These are phyloP conservation scores for Oreohelix idahoensis DNA, from an alignment of 1,140 invertebrate genomes.

Conservation along the genomic window DNA sequence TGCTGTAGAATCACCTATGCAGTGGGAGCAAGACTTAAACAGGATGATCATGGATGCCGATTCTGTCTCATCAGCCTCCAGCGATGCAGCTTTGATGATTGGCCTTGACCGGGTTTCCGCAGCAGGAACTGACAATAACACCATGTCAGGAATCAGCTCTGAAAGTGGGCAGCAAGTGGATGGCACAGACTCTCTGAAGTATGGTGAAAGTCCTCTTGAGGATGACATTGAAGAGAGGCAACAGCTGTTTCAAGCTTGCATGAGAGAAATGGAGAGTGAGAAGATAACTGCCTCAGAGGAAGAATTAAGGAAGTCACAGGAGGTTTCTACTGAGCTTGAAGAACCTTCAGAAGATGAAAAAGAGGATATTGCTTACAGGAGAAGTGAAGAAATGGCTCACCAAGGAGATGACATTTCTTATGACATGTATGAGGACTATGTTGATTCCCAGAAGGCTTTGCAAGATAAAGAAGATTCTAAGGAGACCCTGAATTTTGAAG, in stretches of 20 bases:
- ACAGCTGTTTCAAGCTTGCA: not conserved
- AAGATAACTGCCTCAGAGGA: not conserved
- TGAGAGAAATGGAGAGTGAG: not conserved
- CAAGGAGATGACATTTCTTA: not conserved
- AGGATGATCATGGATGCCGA: slow-evolving; percentile 20
- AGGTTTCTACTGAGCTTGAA: not conserved
- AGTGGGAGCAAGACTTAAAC: slow-evolving; percentile 22
- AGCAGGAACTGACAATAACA: slow-evolving; percentile 47
- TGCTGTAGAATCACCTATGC: slow-evolving; percentile 35
- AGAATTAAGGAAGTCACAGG: not conserved
- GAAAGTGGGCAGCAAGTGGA: slow-evolving; percentile 33
- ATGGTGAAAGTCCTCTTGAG: slow-evolving; percentile 33
- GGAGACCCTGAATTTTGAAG: not conserved
- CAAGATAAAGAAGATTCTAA: not conserved
- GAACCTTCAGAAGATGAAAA: not conserved
- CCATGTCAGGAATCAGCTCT: slow-evolving; percentile 50
- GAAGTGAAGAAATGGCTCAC: not conserved
- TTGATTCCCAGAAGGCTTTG: not conserved
- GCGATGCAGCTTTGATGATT: slow-evolving; percentile 47
- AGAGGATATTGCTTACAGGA: not conserved
- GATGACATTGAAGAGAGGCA: slow-evolving; percentile 24
- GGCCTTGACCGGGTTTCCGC: slow-evolving; percentile 17
- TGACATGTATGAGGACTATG: not conserved
- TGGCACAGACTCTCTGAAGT: not conserved
- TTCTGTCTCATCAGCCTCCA: slow-evolving; percentile 45